These are phyloP conservation scores for Zygaena filipendulae DNA, from an alignment of 2,888 invertebrate genomes.

Conservation along the genomic window DNA sequence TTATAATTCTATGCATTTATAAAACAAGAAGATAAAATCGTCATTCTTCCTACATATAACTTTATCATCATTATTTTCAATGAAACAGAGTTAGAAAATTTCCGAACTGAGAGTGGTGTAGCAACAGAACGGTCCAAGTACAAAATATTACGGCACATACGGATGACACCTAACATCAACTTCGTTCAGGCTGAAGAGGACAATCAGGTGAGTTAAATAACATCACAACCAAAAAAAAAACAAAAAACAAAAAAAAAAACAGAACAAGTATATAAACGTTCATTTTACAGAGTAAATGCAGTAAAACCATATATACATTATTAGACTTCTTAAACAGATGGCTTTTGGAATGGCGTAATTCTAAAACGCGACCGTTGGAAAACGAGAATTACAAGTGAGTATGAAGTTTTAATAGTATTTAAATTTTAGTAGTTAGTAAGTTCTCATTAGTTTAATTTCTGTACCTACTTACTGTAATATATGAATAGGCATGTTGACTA, in stretches of 20 bases:
- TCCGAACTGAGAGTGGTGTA: slow-evolving; percentile 28
- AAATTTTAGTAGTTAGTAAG: not conserved
- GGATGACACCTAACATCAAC: slow-evolving; percentile 50
- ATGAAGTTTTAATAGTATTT: slow-evolving; percentile 2
- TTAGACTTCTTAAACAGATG: slow-evolving; percentile 82
- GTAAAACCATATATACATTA: slow-evolving; percentile 76
- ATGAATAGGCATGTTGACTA: too few species aligned
- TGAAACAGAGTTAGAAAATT: slow-evolving; percentile 41
- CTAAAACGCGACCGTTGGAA: slow-evolving; percentile 42
- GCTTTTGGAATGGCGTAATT: slow-evolving; percentile 72
- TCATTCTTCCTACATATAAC: too few species aligned
- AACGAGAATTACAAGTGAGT: slow-evolving; percentile 57
- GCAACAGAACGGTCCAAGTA: slow-evolving; percentile 34
- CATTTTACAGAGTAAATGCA: slow-evolving; percentile 67
- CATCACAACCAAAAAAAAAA: too few species aligned
- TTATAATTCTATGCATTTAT: too few species aligned
- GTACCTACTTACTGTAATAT: too few species aligned
- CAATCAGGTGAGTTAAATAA: slow-evolving; percentile 48
- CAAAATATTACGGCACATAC: slow-evolving; percentile 46
- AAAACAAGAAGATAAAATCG: too few species aligned
- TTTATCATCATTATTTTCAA: too few species aligned
- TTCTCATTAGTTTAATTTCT: too few species aligned
- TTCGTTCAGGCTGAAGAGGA: slow-evolving; percentile 53
- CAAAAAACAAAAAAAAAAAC: too few species aligned
- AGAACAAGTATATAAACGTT: too few species aligned